phyloP scores from a whole-genome alignment of 1,140 invertebrate genomes.

The Lanistes nyassanus region DNA sequence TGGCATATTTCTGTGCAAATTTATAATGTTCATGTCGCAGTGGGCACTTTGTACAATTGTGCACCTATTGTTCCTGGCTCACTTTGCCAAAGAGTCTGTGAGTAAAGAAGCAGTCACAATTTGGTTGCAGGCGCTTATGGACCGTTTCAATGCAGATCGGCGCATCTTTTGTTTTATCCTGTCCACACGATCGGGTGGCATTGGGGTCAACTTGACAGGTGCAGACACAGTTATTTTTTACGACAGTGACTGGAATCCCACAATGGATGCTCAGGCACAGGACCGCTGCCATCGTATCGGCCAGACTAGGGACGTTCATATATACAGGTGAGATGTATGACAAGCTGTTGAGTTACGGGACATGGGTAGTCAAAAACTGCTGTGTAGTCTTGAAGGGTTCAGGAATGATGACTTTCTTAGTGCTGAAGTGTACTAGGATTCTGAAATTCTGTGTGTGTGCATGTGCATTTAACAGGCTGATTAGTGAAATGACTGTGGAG shows the following conservation, averaged over 20 bases:
- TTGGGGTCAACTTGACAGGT: constrained; percentile 98
- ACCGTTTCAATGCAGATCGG: constrained; percentile 95
- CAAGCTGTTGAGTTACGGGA: neutral
- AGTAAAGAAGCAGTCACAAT: no score
- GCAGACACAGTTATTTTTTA: constrained; percentile 99
- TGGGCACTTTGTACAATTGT: no score
- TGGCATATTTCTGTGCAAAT: no score
- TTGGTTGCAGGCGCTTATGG: constrained; percentile 84
- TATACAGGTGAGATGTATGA: constrained; percentile 78
- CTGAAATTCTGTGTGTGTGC: constrained; percentile 30
- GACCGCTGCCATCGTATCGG: constrained; percentile 99
- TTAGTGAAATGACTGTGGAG: constrained; percentile 97
- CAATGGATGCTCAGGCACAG: constrained; percentile 99
- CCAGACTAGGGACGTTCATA: constrained; percentile 99
- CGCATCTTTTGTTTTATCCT: constrained; percentile 98
- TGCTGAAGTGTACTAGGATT: neutral
- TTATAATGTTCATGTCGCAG: no score
- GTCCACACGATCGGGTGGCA: constrained; percentile 96
- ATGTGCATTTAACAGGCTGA: constrained; percentile 72
- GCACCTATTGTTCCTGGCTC: no score
- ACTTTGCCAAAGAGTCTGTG: no score
- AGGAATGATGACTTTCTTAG: neutral
- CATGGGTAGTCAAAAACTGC: neutral
- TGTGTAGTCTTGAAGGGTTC: neutral
- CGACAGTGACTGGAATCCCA: constrained; percentile 99